These are phyloP conservation scores for Zapus hudsonius DNA, from an alignment of 2,113 vertebrate genomes.

Conservation along the genomic window DNA sequence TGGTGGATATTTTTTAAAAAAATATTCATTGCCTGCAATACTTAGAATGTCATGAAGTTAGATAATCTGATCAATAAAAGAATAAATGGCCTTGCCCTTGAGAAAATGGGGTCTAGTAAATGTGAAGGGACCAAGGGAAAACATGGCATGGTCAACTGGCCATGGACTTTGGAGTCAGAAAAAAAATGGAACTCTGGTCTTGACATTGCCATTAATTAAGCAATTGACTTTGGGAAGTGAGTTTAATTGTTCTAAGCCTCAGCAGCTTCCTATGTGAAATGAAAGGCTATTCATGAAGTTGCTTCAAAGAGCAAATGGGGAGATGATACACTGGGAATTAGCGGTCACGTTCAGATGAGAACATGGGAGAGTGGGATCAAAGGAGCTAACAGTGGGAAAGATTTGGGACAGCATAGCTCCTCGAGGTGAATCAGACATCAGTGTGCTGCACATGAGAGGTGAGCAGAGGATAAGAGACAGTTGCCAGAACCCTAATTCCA, in stretches of 20 bases:
- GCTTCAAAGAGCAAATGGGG: not conserved
- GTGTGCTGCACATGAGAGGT: no score
- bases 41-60: not conserved
- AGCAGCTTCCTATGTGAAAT: not conserved
- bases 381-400: not conserved
- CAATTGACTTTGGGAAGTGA: conserved; percentile 41
- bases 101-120: not conserved
- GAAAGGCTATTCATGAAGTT: conserved; percentile 22
- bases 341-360: conserved; percentile 3
- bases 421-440: not conserved
- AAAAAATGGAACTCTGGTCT: not conserved
- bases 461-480: no score
- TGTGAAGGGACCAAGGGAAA: not conserved
- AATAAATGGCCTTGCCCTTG: not conserved
- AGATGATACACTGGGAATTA: not conserved
- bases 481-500: not conserved
- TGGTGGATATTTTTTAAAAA: not conserved
- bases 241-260: conserved; percentile 21
- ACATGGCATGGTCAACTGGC: not conserved
- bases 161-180: not conserved
- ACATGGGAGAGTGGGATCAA: no score
- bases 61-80: conserved; percentile 13
- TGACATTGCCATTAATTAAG: not conserved
- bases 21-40: not conserved
- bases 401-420: rapidly evolving